Base-by-base conservation (phyloP, 2,888 invertebrate genomes). In the Drosophila paucipuncta region DNA sequence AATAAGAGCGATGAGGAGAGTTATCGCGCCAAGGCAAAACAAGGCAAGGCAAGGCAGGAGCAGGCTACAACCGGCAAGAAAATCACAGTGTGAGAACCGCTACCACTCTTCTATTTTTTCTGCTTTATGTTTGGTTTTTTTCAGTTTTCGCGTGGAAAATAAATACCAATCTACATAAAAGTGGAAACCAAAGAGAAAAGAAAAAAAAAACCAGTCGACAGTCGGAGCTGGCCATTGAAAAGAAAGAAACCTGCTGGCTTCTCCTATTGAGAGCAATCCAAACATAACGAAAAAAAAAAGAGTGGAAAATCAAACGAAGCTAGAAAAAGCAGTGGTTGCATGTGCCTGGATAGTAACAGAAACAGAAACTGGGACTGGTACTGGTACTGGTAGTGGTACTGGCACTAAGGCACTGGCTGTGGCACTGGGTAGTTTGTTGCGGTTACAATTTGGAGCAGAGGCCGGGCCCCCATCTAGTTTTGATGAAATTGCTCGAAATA, bases 131-230 rank as follows among this genome's bases (percentile, higher is more conserved):
- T 73, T 68, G 66, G 76, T 68, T 67, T n/a, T n/a, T 57, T 57
- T n/a, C 67, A 62, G 76, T 72, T 86, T 88, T 85, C 80, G 83
- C 89, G 86, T 82, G 83, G 83, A 85, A 87, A 89, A 87, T 85
- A 87, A 86, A 87, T 87, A 89, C 89, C 79, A 89, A 87, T 89
- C 89, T 87, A 86, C 89, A 87, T 87, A 87, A 87, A 86, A 87
- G 87, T 89, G 85, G 87, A 89, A 83, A 80, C 78, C 83, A 84
- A 87, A 87, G 78, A 87, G 25, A 25, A 47, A 76, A 77, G 76
- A 86, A 84, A 88, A 84, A 82, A 0, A 85, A n/a, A n/a, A n/a
- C n/a, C 82, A 76, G 71, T 61, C 62, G 33, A 52, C 65, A 67
- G 61, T 66, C 73, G 61, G 78, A 76, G 78, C 73, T 81, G 73